Base-by-base conservation (phyloP, 2,113 vertebrate species). In the Sardina pilchardus region DNA sequence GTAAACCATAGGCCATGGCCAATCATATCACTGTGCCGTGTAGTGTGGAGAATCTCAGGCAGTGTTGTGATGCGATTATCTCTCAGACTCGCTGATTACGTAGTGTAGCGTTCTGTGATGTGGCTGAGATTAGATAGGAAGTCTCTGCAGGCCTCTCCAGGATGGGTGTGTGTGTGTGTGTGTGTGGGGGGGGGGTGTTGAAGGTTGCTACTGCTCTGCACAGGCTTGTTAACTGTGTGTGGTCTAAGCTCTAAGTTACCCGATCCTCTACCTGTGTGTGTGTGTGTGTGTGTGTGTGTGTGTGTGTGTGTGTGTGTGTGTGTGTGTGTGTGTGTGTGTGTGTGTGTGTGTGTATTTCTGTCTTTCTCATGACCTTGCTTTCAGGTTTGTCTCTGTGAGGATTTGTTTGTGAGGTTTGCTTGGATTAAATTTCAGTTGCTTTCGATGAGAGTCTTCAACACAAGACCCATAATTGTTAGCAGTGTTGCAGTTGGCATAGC, bases 221-320 rank as follows among this genome's bases (percentile, higher is more conserved):
- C 84, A n/a, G 80, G 44, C 36, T 85, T 43, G 45, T 86, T 82
- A 84, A 86, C 87, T 94, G 92, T 90, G 91, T 93, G 92, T 92
- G 91, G 91, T 92, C 91, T 88, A 53, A 83, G 67, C 53, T 85
- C 82, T 47, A 42, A 8, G 42, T 90, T 88, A 89, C 82, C 48
- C 43, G 47, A 47, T 84, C 82, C 50, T 88, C 82, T 89, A 92
- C 89, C 91, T 90, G 84, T 81, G 45, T 87, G 47, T 81, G 19
- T 81, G 10, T 71, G 63, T 71, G 63, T 67, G 59, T 26, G 59
- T 71, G 63, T 34, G n/a, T 71, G 63, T 71, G 63, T 34, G 63
- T 71, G 63, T 71, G 88, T 56, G 81, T 84, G 84, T 82, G 81
- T 53, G 81, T 44, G 78, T 44, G 26, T 86, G 71, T 56, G 56